Base-by-base conservation (phyloP, 2,888 invertebrate genomes). In the Ischnus inquisitorius region DNA sequence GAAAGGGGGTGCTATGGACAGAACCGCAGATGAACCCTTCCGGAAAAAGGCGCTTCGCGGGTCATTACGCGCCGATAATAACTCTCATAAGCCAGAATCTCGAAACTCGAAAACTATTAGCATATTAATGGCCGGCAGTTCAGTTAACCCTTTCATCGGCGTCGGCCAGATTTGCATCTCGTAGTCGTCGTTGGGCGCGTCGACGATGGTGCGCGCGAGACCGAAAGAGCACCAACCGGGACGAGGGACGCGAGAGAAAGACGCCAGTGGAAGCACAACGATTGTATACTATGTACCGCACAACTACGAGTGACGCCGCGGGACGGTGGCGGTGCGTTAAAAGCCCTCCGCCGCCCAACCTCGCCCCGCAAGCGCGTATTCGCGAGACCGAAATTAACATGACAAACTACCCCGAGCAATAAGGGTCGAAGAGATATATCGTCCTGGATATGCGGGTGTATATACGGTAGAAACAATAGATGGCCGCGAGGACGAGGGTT, bases 101-200 rank as follows among this genome's bases (percentile, higher is more conserved):
- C 91, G 90, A 93, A 93, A 93, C 92, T 93, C 92, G 90, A 92
- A 92, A 93, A 92, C 93, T 93, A 93, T 93, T 93, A 93, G 93
- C 93, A 93, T 93, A 93, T 93, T 93, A 93, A 93, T 93, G 93
- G 92, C 90, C 90, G 93, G 92, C 92, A 93, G 93, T 92, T 90
- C 90, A 92, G 93, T 93, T 93, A 93, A 93, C 93, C 93, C 93
- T 93, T 93, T 93, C 93, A 93, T 93, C 92, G 92, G 90, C 90
- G 90, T 90, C 89, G 90, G 90, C 88, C 92, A 92, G 92, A 93
- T 93, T 93, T 93, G 93, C 93, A 93, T 93, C 90, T 83, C 68
- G 81, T 72, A 84, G 88, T 82, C 86, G 87, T 86, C 86, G 83
- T 34, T 25, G 71, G 71, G 67, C 75, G 57, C 57, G 85, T 75